A percentile compares a stretch with the other conserved stretches of the same genome.
These are phyloP conservation scores for Siniperca chuatsi DNA, from an alignment of 2,113 vertebrate species.

Conservation along the genomic window DNA sequence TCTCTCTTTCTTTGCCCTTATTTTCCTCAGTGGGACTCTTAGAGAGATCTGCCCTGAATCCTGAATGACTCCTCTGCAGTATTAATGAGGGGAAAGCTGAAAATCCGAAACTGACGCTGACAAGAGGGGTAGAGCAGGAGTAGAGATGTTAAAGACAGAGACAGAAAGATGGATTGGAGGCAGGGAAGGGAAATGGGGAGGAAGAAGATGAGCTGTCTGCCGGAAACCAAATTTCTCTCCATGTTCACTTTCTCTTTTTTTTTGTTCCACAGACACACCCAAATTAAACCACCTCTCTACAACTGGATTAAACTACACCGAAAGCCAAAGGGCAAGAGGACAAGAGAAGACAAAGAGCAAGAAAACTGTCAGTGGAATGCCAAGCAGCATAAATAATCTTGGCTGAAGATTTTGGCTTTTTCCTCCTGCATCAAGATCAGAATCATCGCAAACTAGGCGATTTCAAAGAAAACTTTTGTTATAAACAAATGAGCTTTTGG, in stretches of 20 bases:
- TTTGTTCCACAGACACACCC: slow-evolving; percentile 61
- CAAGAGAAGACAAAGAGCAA: slow-evolving; percentile 10
- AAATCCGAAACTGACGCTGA: slow-evolving; percentile 62
- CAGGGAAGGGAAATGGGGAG: slow-evolving; percentile 26
- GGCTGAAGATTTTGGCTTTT: slow-evolving; percentile 17
- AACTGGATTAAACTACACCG: slow-evolving; percentile 56
- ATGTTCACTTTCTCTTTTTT: slow-evolving; percentile 54
- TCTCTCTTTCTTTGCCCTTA: slow-evolving; percentile 8
- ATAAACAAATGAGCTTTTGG: slow-evolving; percentile 31
- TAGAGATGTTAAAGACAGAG: slow-evolving; percentile 47
- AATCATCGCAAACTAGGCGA: slow-evolving; percentile 31
- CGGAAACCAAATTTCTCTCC: slow-evolving; percentile 49
- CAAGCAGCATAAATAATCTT: slow-evolving; percentile 44
- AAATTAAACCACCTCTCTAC: slow-evolving; percentile 35
- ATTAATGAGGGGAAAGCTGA: slow-evolving; percentile 70
- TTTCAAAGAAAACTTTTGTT: slow-evolving; percentile 38
- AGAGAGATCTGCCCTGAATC: slow-evolving; percentile 62
- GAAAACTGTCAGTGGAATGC: slow-evolving; percentile 43
- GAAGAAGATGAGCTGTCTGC: slow-evolving; percentile 20
- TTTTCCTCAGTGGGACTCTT: slow-evolving; percentile 60
- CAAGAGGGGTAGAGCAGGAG: slow-evolving; percentile 33
- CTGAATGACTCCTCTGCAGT: slow-evolving; percentile 64
- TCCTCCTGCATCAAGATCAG: slow-evolving; percentile 42
- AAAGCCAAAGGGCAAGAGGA: slow-evolving; percentile 44
- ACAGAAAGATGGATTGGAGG: slow-evolving; percentile 51